phyloP scores from a whole-genome alignment of 1,140 invertebrate species.

The Potamilus streckersoni region DNA sequence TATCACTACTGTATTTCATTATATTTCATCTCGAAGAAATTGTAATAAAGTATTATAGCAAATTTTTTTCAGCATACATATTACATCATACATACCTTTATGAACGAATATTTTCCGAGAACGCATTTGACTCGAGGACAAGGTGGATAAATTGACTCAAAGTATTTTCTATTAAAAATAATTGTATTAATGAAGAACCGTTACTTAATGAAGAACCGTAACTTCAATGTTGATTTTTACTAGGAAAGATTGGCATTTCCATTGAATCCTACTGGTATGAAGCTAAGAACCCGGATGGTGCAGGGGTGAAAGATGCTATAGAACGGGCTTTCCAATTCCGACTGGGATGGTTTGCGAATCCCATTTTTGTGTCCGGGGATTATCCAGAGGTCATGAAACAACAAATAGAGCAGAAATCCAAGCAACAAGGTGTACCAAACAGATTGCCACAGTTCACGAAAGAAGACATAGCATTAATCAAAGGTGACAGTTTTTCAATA shows the following conservation, averaged over 20 bases:
- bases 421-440: too few relatives aligned
- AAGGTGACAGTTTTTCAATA: too few relatives aligned
- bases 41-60: not conserved
- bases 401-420: too few relatives aligned
- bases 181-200: too few relatives aligned
- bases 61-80: not conserved
- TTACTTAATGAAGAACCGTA: too few relatives aligned
- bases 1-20: not conserved
- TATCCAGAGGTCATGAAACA: slow-evolving; percentile 59
- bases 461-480: too few relatives aligned
- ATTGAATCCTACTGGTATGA: slow-evolving; percentile 29
- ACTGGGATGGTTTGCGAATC: slow-evolving; percentile 57
- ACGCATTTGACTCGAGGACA: too few relatives aligned
- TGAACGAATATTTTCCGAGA: not conserved
- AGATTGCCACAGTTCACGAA: too few relatives aligned
- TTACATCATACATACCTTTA: not conserved
- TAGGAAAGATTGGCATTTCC: slow-evolving; percentile 42
- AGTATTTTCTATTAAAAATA: too few relatives aligned
- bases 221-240: not conserved
- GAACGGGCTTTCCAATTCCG: slow-evolving; percentile 46
- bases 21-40: not conserved
- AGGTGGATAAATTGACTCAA: too few relatives aligned
- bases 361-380: slow-evolving; percentile 55
- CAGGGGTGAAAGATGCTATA: slow-evolving; percentile 33
- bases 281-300: slow-evolving; percentile 30